phyloP scores from a whole-genome alignment of 2,113 vertebrate species.

The Galbula dea region DNA sequence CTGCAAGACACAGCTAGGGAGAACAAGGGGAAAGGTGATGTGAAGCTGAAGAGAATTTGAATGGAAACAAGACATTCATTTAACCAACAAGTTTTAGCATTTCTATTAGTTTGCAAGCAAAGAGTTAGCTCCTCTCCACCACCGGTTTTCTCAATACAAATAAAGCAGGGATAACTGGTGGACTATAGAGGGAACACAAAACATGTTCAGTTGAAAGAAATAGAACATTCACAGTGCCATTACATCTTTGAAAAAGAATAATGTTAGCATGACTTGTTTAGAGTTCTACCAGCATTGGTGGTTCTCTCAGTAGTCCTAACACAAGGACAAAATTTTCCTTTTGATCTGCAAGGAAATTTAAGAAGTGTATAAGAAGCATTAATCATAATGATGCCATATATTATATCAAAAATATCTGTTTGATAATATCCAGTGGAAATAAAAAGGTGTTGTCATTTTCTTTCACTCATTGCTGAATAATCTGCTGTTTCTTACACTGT shows the following conservation, averaged over 20 bases:
- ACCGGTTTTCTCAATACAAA: background rate
- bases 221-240: rapidly evolving
- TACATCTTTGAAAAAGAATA: background rate
- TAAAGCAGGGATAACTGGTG: background rate
- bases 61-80: background rate
- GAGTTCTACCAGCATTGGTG: background rate
- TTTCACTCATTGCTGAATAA: slow-evolving; percentile 1
- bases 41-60: background rate
- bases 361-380: background rate
- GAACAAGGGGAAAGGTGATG: background rate
- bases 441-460: background rate
- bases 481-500: background rate
- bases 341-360: slow-evolving; percentile 14
- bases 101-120: background rate
- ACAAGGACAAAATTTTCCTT: background rate
- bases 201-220: background rate
- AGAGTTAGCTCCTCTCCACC: background rate
- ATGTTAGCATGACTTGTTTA: background rate
- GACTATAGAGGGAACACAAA: background rate
- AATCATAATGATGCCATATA: background rate
- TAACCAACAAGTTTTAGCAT: background rate
- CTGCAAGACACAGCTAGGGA: background rate
- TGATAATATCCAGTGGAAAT: background rate
- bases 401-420: slow-evolving; percentile 17
- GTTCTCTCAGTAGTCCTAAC: background rate